These are phyloP conservation scores for Scotopteryx bipunctaria DNA, from an alignment of 2,888 invertebrate species.

Conservation along the genomic window DNA sequence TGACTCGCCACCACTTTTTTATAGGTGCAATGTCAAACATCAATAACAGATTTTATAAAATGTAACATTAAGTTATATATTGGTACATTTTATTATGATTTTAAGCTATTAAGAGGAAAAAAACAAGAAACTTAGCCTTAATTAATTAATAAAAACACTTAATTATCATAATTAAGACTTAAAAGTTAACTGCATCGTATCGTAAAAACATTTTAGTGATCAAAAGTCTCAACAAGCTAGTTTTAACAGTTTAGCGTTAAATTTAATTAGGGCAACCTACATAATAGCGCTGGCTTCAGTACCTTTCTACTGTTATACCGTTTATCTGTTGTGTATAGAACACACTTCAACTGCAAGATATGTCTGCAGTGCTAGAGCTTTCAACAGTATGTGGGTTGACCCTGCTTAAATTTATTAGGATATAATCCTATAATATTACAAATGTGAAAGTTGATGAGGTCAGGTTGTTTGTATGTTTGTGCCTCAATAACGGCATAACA, in stretches of 20 bases:
- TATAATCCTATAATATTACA: too few species aligned
- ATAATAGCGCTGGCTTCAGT: too few species aligned
- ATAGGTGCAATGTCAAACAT: slow-evolving; percentile 13
- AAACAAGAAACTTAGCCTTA: slow-evolving; percentile 4
- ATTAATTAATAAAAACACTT: slow-evolving; percentile 18
- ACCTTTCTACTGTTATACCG: too few species aligned
- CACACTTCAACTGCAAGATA: not conserved
- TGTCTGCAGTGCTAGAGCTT: too few species aligned
- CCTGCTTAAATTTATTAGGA: too few species aligned
- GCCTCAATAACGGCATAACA: too few species aligned
- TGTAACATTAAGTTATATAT: too few species aligned
- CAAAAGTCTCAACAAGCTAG: slow-evolving; percentile 1
- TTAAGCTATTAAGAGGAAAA: slow-evolving; percentile 10
- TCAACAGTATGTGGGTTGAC: too few species aligned
- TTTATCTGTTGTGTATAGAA: too few species aligned
- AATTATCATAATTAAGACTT: slow-evolving; percentile 19
- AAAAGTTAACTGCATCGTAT: slow-evolving; percentile 18
- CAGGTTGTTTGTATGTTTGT: too few species aligned
- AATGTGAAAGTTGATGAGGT: too few species aligned
- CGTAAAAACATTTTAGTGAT: slow-evolving; percentile 22
- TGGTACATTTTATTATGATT: slow-evolving; percentile 1
- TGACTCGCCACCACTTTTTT: slow-evolving; percentile 37
- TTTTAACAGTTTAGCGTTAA: slow-evolving; percentile 6
- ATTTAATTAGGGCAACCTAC: not conserved
- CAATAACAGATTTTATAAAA: too few species aligned